Base-by-base conservation (phyloP, 2,888 invertebrate genomes). In the Torymus texanus region DNA sequence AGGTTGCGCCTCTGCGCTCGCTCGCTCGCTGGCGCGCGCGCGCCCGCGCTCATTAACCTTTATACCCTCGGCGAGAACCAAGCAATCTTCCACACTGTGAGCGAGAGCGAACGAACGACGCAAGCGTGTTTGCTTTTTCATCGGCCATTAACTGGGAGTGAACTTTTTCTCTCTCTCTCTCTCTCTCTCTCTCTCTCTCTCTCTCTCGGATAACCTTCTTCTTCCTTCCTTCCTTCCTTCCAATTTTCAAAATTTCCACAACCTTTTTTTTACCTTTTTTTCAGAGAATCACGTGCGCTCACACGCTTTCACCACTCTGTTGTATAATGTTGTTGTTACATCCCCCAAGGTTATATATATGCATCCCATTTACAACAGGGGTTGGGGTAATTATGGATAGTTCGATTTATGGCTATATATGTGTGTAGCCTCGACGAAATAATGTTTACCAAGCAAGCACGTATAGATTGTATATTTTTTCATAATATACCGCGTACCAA, bases 31-130 rank as follows among this genome's bases (percentile, higher is more conserved):
- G n/a, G 88, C 88, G 88, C 89, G 88, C 88, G 88, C 89, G 29
- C 29, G 2, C 29, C 2, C 84, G 88, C 88, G 88, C 89, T 89
- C 90, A 90, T 90, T 90, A 90, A 89, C 90, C 90, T 90, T 90
- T 89, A 88, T 89, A 89, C 89, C 88, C 87, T 84, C 85, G 85
- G 85, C 87, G 85, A 87, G 87, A 87, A 88, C 87, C 88, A 87
- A 82, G 87, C 87, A 88, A 88, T 89, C 88, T 88, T 87, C 85
- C 84, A 76, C 76, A 16, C 80, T 21, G 11, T 53, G 16, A 1
- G 24, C 21, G 12, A 10, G 16, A 0, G 51, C 21, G 12, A 1
- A 18, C 41, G n/a, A 11, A n/a, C n/a, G n/a, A n/a, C n/a, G 53
- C 72, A 8, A 4, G 41, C 12, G 59, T 80, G 68, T 80, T 76